These are phyloP conservation scores for Arrhamphus sclerolepis DNA, from an alignment of 2,797 vertebrate genomes.

Conservation along the genomic window DNA sequence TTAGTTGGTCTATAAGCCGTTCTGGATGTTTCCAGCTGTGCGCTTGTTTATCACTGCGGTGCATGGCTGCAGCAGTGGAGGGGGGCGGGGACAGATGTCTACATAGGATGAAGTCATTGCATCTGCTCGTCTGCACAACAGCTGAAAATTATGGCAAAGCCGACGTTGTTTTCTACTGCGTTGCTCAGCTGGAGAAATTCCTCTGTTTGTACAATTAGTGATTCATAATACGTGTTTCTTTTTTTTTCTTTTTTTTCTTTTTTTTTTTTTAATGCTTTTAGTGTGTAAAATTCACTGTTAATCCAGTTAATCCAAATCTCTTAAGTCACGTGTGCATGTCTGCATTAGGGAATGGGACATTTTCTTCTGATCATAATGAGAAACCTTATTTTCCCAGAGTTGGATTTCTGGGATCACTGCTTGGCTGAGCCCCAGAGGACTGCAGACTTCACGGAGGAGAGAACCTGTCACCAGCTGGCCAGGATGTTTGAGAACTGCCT, in stretches of 20 bases:
- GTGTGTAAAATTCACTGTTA: background rate
- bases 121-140: conserved; percentile 36
- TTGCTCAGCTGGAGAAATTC: too few species aligned
- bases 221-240: too few species aligned
- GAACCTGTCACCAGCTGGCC: conserved; percentile 82
- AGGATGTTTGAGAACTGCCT: conserved; percentile 87
- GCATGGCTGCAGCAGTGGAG: conserved; percentile 71
- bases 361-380: too few species aligned
- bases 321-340: background rate
- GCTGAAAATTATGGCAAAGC: conserved; percentile 1
- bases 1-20: background rate
- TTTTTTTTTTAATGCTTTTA: too few species aligned
- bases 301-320: background rate
- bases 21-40: conserved; percentile 47
- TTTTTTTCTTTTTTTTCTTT: too few species aligned
- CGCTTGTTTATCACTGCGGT: conserved; percentile 71
- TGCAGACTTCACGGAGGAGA: conserved; percentile 79
- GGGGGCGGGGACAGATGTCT: conserved; percentile 13
- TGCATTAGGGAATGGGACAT: background rate
- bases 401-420: conserved; percentile 86
- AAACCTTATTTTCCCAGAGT: conserved; percentile 68
- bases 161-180: too few species aligned
- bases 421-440: conserved; percentile 79
- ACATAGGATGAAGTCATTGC: conserved; percentile 75
- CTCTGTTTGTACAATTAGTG: too few species aligned